phyloP scores from a whole-genome alignment of 2,888 invertebrate species.

The Plebejus melissa region DNA sequence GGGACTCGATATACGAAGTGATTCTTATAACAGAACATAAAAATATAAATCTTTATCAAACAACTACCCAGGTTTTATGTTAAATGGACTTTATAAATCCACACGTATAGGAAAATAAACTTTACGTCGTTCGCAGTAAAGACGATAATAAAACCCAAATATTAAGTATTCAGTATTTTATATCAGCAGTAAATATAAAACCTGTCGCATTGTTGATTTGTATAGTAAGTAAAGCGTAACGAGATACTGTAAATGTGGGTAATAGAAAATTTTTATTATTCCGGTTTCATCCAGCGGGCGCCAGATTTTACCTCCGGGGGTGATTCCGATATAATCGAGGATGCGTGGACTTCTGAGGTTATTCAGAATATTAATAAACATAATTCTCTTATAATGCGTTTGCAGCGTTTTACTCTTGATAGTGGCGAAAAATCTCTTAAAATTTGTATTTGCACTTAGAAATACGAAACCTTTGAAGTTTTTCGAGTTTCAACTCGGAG shows the following conservation, averaged over 20 bases:
- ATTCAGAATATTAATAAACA: neutral
- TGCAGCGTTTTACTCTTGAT: neutral
- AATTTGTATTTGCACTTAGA: neutral
- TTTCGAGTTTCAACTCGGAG: neutral
- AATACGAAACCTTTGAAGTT: neutral
- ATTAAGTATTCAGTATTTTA: slow-evolving; percentile 28
- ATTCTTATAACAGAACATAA: neutral
- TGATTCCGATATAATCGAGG: slow-evolving; percentile 20
- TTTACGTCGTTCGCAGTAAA: slow-evolving; percentile 10
- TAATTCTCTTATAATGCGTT: neutral
- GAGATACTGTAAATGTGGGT: slow-evolving; percentile 26
- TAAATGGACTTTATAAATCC: slow-evolving; percentile 3
- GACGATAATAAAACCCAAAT: slow-evolving; percentile 24
- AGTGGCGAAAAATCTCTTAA: neutral
- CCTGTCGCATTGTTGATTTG: slow-evolving; percentile 28
- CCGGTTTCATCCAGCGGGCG: slow-evolving; percentile 15
- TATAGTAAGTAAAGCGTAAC: slow-evolving; percentile 27
- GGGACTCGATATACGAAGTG: neutral
- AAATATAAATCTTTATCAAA: neutral
- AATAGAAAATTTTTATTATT: slow-evolving; percentile 28
- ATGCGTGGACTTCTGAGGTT: slow-evolving; percentile 17
- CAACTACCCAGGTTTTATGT: slow-evolving; percentile 11
- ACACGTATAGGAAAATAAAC: slow-evolving; percentile 11
- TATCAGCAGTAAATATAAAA: slow-evolving; percentile 28
- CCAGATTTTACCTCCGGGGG: slow-evolving; percentile 9